Percentiles rank a stretch among this genome's conserved stretches.
These are phyloP conservation scores for Cercopithecus mona DNA, from an alignment of 2,113 vertebrate genomes.

Conservation along the genomic window DNA sequence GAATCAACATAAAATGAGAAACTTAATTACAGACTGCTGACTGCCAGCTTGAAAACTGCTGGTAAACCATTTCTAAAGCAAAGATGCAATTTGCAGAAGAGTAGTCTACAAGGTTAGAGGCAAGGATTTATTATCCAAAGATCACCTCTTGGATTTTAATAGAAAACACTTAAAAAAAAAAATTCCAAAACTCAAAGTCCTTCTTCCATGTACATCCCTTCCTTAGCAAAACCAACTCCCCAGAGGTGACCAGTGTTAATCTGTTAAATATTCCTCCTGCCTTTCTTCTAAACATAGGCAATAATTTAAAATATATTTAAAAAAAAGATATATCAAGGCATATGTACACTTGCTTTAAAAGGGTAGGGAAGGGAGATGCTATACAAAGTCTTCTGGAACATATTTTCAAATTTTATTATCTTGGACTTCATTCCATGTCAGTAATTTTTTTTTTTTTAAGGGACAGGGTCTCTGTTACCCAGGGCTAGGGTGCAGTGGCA, in stretches of 20 bases:
- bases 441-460: background rate
- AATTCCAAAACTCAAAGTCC: background rate
- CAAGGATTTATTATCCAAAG: slow-evolving; percentile 25
- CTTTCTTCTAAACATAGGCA: background rate
- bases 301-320: background rate
- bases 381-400: background rate
- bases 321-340: background rate
- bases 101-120: background rate
- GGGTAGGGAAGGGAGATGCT: background rate
- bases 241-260: background rate
- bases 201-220: background rate
- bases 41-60: background rate
- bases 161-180: background rate
- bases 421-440: background rate
- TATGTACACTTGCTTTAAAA: background rate
- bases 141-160: background rate
- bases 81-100: slow-evolving; percentile 16
- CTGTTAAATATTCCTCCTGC: background rate
- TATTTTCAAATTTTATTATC: background rate
- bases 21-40: slow-evolving; percentile 31
- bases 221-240: background rate
- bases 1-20: slow-evolving; percentile 37
- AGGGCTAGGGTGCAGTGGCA: background rate
- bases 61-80: background rate
- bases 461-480: background rate